Base-by-base conservation (phyloP, 2,888 invertebrate genomes). In the Capitulum mitella region DNA sequence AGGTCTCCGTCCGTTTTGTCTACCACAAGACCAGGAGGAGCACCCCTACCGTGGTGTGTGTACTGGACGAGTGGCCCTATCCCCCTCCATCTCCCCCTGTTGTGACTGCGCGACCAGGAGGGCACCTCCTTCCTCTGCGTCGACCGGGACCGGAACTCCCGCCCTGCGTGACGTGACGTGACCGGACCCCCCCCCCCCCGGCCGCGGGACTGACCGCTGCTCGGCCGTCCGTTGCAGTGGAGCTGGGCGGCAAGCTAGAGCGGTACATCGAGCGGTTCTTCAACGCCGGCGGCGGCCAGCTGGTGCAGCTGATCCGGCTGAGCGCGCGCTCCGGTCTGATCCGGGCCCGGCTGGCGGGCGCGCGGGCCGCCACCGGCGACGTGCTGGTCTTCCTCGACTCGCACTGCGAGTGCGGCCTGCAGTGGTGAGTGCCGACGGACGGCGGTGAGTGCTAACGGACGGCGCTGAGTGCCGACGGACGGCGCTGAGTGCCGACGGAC, bases 381-480 rank as follows among this genome's bases (percentile, higher is more conserved):
- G 92, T 91, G 61, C 86, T 96, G 78, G 89, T 95, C 78, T 97
- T 97, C 86, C 88, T 96, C 81, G 97, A 97, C 87, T 93, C 96
- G 1, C 97, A 97, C 86, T 96, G 96, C 86, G 97, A 97, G 88
- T 91, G 90, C 6, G 91, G 91, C 81, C 86, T 87, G 64, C 90
- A 91, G 83, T 96, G 95, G 95, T 88, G 82, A 83, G 83, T 81
- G 51, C 14, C 43, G 26, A 19, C n/a, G 34, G 40, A 14, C 19
- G 46, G 3, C 26, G n/a, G n/a, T n/a, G n/a, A n/a, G n/a, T n/a
- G n/a, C n/a, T n/a, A n/a, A n/a, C n/a, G n/a, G n/a, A n/a, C n/a
- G n/a, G n/a, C n/a, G n/a, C n/a, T n/a, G n/a, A n/a, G n/a, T n/a
- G n/a, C n/a, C n/a, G n/a, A n/a, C n/a, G n/a, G n/a, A n/a, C n/a